phyloP scores from a whole-genome alignment of 2,113 vertebrate genomes.

The Daubentonia madagascariensis region DNA sequence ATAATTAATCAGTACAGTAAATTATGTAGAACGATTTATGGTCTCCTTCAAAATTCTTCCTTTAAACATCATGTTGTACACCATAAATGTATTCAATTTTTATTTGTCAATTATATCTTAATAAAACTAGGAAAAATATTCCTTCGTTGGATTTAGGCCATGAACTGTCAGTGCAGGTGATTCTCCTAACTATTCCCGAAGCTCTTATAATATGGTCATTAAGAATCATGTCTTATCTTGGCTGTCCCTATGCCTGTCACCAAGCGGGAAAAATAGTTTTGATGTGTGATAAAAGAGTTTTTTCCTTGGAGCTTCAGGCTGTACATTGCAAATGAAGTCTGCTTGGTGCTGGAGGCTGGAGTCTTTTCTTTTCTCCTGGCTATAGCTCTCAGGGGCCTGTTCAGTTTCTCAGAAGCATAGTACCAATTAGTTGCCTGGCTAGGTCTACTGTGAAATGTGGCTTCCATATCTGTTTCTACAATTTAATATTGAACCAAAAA shows the following conservation, averaged over 20 bases:
- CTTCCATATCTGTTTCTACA: background rate
- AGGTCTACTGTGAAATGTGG: no score
- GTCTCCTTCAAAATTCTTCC: background rate
- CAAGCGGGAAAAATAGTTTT: background rate
- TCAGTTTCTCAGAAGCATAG: background rate
- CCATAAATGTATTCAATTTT: no score
- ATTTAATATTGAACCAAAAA: background rate
- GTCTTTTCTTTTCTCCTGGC: background rate
- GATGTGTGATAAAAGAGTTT: background rate
- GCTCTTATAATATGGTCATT: background rate
- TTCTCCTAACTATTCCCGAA: background rate
- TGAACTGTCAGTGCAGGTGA: background rate
- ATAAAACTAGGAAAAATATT: background rate
- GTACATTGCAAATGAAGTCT: background rate
- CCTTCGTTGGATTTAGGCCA: background rate
- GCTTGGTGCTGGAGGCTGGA: background rate
- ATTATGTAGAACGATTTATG: background rate
- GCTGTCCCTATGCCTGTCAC: rapidly evolving
- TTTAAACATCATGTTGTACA: background rate
- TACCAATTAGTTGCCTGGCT: background rate
- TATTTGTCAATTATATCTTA: background rate
- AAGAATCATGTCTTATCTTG: background rate
- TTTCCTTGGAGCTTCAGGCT: rapidly evolving
- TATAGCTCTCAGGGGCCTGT: background rate
- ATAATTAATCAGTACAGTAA: background rate